A percentile compares a stretch with the other conserved stretches of the same genome.
phyloP scores from a whole-genome alignment of 2,113 vertebrate species.

The Acinonyx jubatus region DNA sequence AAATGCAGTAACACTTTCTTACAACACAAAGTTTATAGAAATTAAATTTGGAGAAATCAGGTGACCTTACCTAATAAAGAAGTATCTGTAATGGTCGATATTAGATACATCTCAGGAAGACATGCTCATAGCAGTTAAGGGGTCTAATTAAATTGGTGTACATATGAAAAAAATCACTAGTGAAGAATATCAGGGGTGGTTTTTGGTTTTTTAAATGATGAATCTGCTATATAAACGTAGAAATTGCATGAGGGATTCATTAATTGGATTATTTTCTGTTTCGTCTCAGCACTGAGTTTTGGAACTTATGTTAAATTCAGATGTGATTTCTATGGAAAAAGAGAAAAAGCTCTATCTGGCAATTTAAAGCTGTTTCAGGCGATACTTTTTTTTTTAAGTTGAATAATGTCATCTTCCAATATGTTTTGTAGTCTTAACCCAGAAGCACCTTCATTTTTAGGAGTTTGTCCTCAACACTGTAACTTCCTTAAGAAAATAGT shows the following conservation, averaged over 20 bases:
- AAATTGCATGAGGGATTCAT: not conserved
- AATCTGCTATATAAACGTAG: slow-evolving; percentile 13
- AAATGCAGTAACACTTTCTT: not conserved
- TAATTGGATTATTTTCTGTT: slow-evolving; percentile 20
- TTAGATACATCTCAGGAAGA: not conserved
- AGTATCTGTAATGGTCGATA: not conserved
- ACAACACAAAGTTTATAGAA: slow-evolving; percentile 8
- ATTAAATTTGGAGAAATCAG: not conserved
- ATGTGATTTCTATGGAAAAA: not conserved
- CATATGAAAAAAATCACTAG: not conserved
- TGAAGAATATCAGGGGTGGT: not conserved
- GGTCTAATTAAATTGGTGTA: not conserved
- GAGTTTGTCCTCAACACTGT: not conserved
- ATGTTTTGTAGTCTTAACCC: not conserved
- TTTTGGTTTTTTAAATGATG: not conserved
- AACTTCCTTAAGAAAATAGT: slow-evolving; percentile 24
- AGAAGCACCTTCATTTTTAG: slow-evolving; percentile 8
- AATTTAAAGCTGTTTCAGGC: not conserved
- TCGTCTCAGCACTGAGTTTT: slow-evolving; percentile 29
- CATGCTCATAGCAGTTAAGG: not conserved
- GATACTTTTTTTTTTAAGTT: not conserved
- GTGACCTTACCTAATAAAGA: not conserved
- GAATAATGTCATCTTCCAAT: not conserved
- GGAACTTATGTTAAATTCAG: not conserved
- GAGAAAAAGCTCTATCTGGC: not conserved